These are phyloP conservation scores for Phodopus roborovskii DNA, from an alignment of 2,113 vertebrate genomes.

Conservation along the genomic window DNA sequence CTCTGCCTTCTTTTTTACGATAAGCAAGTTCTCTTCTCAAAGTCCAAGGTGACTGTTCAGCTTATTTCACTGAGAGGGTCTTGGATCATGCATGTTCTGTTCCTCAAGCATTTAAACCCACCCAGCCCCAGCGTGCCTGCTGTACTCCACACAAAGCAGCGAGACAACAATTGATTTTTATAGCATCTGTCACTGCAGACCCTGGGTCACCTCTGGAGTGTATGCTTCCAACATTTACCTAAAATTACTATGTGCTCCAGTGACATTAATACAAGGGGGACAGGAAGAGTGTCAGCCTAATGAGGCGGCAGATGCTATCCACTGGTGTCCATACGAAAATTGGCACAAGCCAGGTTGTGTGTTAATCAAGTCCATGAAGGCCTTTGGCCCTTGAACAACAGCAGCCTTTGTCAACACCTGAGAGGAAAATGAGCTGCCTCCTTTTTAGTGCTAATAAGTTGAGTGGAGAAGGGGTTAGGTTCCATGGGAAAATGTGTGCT, in stretches of 20 bases:
- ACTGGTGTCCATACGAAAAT: slow-evolving; percentile 74
- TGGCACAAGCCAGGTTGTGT: slow-evolving; percentile 59
- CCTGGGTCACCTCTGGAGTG: slow-evolving; percentile 55
- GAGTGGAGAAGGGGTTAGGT: slow-evolving; percentile 67
- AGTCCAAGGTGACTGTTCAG: not conserved
- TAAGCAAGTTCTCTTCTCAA: not conserved
- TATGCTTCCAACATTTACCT: slow-evolving; percentile 57
- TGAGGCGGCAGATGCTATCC: slow-evolving; percentile 78
- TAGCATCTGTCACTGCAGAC: slow-evolving; percentile 62
- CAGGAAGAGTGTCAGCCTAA: slow-evolving; percentile 80
- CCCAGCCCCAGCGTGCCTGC: not conserved
- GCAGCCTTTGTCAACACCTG: slow-evolving; percentile 81
- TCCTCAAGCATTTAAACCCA: not conserved
- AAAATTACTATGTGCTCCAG: slow-evolving; percentile 72
- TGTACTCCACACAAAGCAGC: slow-evolving; percentile 30
- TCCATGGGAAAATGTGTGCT: slow-evolving; percentile 75
- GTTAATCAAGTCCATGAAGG: slow-evolving; percentile 70
- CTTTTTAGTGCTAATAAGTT: slow-evolving; percentile 84
- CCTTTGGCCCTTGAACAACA: slow-evolving; percentile 78
- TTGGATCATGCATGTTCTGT: not conserved
- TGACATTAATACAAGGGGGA: slow-evolving; percentile 82
- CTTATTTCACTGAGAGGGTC: slow-evolving; percentile 28
- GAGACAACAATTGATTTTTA: not conserved
- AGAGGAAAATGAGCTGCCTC: slow-evolving; percentile 85
- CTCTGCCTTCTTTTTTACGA: slow-evolving; percentile 11